Evolutionary conservation across 2,113 vertebrate genomes (phyloP), one percentile per base, ranked within the genome.

Genomic region (Sturnus vulgaris): DNA sequence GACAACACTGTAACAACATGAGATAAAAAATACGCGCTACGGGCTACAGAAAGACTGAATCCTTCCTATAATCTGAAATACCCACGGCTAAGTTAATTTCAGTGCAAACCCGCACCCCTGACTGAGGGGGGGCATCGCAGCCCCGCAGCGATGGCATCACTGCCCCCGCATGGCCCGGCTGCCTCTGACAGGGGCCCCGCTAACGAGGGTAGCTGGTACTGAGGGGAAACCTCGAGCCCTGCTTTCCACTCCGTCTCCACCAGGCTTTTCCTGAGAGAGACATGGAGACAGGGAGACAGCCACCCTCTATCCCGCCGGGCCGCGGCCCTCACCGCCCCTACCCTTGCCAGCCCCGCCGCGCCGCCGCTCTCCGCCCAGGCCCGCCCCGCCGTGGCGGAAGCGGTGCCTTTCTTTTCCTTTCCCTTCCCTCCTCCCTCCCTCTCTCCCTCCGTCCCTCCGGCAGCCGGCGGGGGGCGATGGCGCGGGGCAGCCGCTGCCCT

Each of bases 361-460:
- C 44, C 55, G 82, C 68, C 66, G 40, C 57, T 61, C 37, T 42
- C 27, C 31, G 15, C 71, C 52, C 56, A 9, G 71, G 57, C 70
- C 50, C 83, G 44, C 75, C 87, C 68, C 70, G 14, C 76, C 64
- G 42, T 37, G 50, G 93, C 93, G 93, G 93, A 90, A 95, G 68
- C 86, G 21, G 52, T 4, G 7, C 52, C 15, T 40, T 72, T 81
- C 61, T 61, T 55, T 87, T 63, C 44, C 23, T 27, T 73, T 72
- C 76, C 50, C 3, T 70, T 70, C n/a, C 28, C 8, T 69, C 49
- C 60, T 61, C 28, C 28, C n/a, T n/a, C n/a, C n/a, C n/a, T n/a
- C n/a, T n/a, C 4, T 70, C 52, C 63, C 52, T 40, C 40, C 40
- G 12, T 65, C 33, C 24, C 10, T 69, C 31, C 56, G 6, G 40